phyloP scores from a whole-genome alignment of 2,888 invertebrate species.

The Phengaris alcon region DNA sequence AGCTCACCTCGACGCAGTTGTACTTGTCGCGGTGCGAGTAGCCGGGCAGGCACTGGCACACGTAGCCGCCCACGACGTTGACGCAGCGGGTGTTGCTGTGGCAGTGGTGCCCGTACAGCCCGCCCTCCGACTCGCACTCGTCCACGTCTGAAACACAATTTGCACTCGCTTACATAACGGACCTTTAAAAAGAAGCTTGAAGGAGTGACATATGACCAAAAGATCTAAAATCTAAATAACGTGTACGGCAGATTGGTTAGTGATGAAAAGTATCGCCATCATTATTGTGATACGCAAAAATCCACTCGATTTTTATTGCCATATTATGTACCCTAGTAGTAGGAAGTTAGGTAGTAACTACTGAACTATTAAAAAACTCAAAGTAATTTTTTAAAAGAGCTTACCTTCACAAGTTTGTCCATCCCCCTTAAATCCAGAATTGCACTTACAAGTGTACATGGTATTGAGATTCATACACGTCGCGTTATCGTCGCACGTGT shows the following conservation, averaged over 20 bases:
- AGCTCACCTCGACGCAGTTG: constrained; percentile 84
- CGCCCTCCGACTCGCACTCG: constrained; percentile 89
- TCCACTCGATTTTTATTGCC: too few species aligned
- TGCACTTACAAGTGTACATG: constrained; percentile 94
- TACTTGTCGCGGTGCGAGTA: constrained; percentile 87
- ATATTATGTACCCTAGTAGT: too few species aligned
- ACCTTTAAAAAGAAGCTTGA: too few species aligned
- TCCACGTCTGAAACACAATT: constrained; percentile 85
- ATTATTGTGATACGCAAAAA: too few species aligned
- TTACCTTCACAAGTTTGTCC: constrained; percentile 87
- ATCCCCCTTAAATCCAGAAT: constrained; percentile 93
- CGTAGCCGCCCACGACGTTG: constrained; percentile 89
- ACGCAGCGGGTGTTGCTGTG: constrained; percentile 90
- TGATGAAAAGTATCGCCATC: too few species aligned
- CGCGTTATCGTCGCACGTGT: constrained; percentile 93
- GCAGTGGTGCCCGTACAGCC: constrained; percentile 90
- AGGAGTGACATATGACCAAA: too few species aligned
- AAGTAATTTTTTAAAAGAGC: background rate
- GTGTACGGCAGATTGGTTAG: too few species aligned
- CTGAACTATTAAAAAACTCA: background rate
- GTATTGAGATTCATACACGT: constrained; percentile 95
- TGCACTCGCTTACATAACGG: background rate
- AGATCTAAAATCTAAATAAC: too few species aligned
- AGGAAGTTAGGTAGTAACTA: background rate
- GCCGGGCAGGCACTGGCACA: constrained; percentile 90